Conservation (phyloP, 2,888 invertebrate species). For the Drosophila pegasa region DNA sequence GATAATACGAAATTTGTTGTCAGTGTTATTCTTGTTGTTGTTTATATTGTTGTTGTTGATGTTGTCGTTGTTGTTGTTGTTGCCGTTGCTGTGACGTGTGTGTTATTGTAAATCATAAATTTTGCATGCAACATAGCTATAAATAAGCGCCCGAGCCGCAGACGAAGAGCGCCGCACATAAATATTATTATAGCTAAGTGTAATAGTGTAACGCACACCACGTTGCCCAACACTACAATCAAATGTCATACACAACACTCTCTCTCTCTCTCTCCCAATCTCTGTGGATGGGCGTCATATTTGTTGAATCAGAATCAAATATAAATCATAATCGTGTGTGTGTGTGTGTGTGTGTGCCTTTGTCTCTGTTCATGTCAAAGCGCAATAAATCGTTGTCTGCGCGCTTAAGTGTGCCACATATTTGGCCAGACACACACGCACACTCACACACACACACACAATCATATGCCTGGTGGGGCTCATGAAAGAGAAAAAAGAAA, state of each 20-base stretch:
- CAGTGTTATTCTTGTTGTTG: constrained; percentile 23
- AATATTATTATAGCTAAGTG: constrained; percentile 75
- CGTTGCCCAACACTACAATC: constrained; percentile 35
- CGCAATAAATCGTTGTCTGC: constrained; percentile 69
- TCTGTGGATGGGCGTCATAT: constrained; percentile 35
- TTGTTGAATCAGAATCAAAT: constrained; percentile 79
- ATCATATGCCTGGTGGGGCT: constrained; percentile 4
- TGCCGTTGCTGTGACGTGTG: constrained; percentile 50
- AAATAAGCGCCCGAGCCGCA: constrained; percentile 62
- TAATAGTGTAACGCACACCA: constrained; percentile 70
- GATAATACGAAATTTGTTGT: constrained; percentile 34
- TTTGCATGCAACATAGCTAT: constrained; percentile 77
- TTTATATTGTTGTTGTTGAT: constrained; percentile 29
- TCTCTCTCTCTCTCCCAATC: background rate
- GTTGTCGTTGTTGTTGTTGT: constrained; percentile 31
- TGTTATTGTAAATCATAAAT: constrained; percentile 74
- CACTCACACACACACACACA: constrained; percentile 12
- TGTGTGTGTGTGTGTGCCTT: constrained; percentile 17
- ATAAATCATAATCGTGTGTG: constrained; percentile 72
- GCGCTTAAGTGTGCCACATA: constrained; percentile 58
- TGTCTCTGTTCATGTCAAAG: constrained; percentile 67
- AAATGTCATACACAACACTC: constrained; percentile 28
- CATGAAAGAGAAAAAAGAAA: constrained; percentile 37
- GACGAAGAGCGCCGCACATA: constrained; percentile 53
- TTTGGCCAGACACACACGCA: constrained; percentile 18